These are phyloP conservation scores for Iphiclides podalirius DNA, from an alignment of 2,888 invertebrate species.

Conservation along the genomic window DNA sequence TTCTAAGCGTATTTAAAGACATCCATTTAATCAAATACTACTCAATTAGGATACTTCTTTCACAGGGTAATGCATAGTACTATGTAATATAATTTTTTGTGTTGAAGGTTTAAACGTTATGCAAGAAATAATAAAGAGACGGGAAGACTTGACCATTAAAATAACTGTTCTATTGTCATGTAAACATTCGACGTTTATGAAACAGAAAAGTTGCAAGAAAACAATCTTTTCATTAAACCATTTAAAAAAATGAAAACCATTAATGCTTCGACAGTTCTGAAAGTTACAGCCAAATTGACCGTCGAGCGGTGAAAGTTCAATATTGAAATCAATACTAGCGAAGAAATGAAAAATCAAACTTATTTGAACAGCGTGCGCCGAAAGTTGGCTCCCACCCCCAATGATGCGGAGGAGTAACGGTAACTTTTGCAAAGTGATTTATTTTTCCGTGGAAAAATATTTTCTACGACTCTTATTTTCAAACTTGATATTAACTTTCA, in stretches of 20 bases:
- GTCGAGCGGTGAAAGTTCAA: constrained; percentile 68
- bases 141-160: too few relatives aligned
- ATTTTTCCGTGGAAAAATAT: constrained; percentile 68
- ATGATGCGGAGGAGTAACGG: constrained; percentile 57
- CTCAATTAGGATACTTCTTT: too few relatives aligned
- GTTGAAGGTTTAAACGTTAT: too few relatives aligned
- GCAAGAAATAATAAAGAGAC: too few relatives aligned
- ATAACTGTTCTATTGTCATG: too few relatives aligned
- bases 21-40: too few relatives aligned
- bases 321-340: constrained; percentile 74
- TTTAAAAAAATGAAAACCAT: neutral
- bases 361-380: constrained; percentile 66
- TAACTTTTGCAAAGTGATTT: constrained; percentile 67
- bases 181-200: too few relatives aligned
- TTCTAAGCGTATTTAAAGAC: too few relatives aligned
- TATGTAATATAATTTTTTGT: too few relatives aligned
- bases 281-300: constrained; percentile 25
- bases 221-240: too few relatives aligned
- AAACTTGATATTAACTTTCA: constrained; percentile 22
- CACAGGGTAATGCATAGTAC: too few relatives aligned
- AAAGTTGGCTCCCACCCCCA: constrained; percentile 64
- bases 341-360: constrained; percentile 61
- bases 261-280: neutral
- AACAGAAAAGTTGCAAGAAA: too few relatives aligned
- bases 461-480: constrained; percentile 32